Base-by-base conservation (phyloP, 1,140 invertebrate species). In the Aethina tumida region DNA sequence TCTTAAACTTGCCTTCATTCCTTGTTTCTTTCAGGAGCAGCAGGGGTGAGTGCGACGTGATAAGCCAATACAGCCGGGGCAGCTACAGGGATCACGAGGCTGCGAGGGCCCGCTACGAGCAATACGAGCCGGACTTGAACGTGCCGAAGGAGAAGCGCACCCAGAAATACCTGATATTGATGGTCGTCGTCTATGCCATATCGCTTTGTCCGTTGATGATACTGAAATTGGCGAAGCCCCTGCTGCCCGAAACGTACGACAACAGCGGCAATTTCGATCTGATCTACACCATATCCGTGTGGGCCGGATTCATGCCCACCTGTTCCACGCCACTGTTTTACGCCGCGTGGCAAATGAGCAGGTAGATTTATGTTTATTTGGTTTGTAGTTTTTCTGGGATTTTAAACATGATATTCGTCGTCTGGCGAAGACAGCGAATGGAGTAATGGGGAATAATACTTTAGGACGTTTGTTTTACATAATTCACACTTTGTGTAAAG, bases 171-270 rank as follows among this genome's bases (percentile, higher is more conserved):
- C 64, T 82, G 5, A 71, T 75, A 5, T 61, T 68, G 27, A 82
- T 81, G 68, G 72, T 77, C 2, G 70, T 71, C 6, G 52, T 72
- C 8, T 79, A 79, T 47, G 77, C 74, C 14, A 66, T 79, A 22
- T 79, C 73, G 43, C 58, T 81, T 36, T 76, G 74, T 47, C 80
- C 80, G 1, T 53, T 81, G 21, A 79, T 80, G 67, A 67, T 81
- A 19, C 62, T 82, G 2, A 67, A 74, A 47, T 59, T 84, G 9
- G 76, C 76, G 0, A 69, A 75, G 26, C 67, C 78, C 35, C 71
- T 75, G 17, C 57, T 83, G 7, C 60, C 70, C 22, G 80, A 83
- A 53, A 82, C 77, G 0, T 77, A 81, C 41, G 74, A 77, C 22
- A 84, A 81, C 51, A 69, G 63, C 12, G 69, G 67, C 13, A 71